Evolutionary conservation across 1,140 invertebrate genomes (phyloP).

Genomic region (silkworm (Bombyx mori)): DNA sequence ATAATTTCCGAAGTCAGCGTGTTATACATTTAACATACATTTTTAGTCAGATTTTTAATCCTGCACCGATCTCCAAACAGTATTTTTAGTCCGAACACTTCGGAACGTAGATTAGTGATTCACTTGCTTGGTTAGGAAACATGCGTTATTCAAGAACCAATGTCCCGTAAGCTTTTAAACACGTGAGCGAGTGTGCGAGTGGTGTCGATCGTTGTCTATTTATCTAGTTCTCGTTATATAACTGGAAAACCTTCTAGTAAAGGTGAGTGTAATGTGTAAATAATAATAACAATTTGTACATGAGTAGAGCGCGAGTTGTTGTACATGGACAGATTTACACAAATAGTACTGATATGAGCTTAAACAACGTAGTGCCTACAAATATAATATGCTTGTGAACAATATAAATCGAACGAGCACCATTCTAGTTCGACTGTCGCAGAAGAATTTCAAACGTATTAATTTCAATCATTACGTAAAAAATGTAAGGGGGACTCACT

Average conservation of each 20-base stretch:
- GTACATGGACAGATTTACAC: slow-evolving; percentile 57
- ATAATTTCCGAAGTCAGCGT: too few relatives aligned
- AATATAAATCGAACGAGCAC: slow-evolving; percentile 35
- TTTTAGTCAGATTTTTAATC: too few relatives aligned
- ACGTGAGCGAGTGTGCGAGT: slow-evolving; percentile 5
- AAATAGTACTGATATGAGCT: slow-evolving; percentile 70
- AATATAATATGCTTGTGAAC: slow-evolving; percentile 57
- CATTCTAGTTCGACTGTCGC: slow-evolving; percentile 24
- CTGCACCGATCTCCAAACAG: too few relatives aligned
- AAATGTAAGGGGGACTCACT: slow-evolving; percentile 1
- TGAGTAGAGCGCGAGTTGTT: slow-evolving; percentile 51
- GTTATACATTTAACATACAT: too few relatives aligned
- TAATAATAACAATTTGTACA: slow-evolving; percentile 43
- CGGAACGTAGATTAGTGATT: not conserved
- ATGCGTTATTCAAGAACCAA: too few relatives aligned
- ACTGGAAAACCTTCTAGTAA: too few relatives aligned
- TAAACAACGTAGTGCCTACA: slow-evolving; percentile 69
- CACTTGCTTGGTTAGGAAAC: slow-evolving; percentile 3
- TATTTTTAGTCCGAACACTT: too few relatives aligned
- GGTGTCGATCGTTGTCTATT: slow-evolving; percentile 11
- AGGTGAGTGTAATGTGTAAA: slow-evolving; percentile 26
- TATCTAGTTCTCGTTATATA: slow-evolving; percentile 8
- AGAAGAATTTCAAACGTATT: not conserved
- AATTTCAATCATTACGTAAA: not conserved
- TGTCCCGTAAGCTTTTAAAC: slow-evolving; percentile 8